Conservation (phyloP, 2,888 invertebrate species). For the Dasypolia templi region DNA sequence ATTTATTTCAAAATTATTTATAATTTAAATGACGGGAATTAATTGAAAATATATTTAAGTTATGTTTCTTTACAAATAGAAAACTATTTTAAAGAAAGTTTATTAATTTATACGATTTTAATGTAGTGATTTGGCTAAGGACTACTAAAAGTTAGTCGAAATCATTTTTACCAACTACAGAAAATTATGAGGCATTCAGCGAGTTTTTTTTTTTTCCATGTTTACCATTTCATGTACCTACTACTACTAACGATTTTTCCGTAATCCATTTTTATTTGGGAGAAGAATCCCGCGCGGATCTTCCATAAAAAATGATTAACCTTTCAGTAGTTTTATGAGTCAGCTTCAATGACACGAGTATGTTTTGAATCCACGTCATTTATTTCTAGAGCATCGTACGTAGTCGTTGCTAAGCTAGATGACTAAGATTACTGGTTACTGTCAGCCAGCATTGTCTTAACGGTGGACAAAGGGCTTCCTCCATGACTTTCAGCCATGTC, state of each 20-base stretch:
- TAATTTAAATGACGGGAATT: background rate
- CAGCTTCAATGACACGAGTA: background rate
- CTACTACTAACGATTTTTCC: too few relatives aligned
- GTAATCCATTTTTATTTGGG: background rate
- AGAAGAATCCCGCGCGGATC: background rate
- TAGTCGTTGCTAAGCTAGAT: background rate
- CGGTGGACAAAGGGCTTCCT: background rate
- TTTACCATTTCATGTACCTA: background rate
- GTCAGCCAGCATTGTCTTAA: background rate
- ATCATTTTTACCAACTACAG: background rate
- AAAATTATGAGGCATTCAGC: too few relatives aligned
- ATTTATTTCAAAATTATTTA: slow-evolving; percentile 12
- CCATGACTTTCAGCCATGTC: background rate
- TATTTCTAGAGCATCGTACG: background rate
- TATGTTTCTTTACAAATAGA: background rate
- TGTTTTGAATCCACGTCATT: background rate
- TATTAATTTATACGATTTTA: background rate
- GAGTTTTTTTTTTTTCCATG: background rate
- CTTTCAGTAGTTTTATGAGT: background rate
- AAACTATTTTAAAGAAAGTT: background rate
- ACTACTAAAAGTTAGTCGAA: background rate
- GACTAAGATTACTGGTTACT: background rate
- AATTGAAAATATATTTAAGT: background rate
- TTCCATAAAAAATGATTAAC: background rate
- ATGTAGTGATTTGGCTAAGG: background rate